Base-by-base conservation (phyloP, 2,888 invertebrate species). In the Himalopsyche japonica region DNA sequence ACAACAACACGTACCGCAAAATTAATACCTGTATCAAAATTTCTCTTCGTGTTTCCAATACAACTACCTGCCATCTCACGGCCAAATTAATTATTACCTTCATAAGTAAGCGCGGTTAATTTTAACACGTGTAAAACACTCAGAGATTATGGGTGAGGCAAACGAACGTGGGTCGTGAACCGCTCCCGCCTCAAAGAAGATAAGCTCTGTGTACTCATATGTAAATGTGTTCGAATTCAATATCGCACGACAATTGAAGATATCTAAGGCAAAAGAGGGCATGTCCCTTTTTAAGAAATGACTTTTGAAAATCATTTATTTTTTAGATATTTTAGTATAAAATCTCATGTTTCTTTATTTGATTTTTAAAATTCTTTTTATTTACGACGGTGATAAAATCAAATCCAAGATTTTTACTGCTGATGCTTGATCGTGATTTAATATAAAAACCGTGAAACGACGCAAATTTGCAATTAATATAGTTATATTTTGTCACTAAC, bases 231-330 rank as follows among this genome's bases (percentile, higher is more conserved):
- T 86, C 84, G 85, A 86, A 86, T 87, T 88, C 76, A 87, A 87
- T 87, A 87, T 88, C 88, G 85, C 87, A 87, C 84, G 87, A 86
- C 86, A 86, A 82, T 87, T 86, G 70, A 27, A 70, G 70, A 70
- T 70, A 70, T 15, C 24, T 70, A 27, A 30, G 30, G 3, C 24
- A 70, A 70, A 30, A 24, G 70, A 57, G 3, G 57, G 10, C 57
- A 57, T 57, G 20, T 57, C 57, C 78, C 24, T 18, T n/a, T 24
- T 37, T 43, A 43, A 43, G 15, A 15, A 43, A 15, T 43, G 43
- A 15, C 15, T 15, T 43, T 12, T 43, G 12, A 15, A 2, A 15
- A 6, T 34, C 8, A 7, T 34, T 34, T 34, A 34, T 34, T 8
- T 7, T 7, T 34, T 8, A 37, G 10, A 8, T 37, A 37, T n/a